These are phyloP conservation scores for Ellobius talpinus DNA, from an alignment of 2,113 vertebrate genomes.

Conservation along the genomic window DNA sequence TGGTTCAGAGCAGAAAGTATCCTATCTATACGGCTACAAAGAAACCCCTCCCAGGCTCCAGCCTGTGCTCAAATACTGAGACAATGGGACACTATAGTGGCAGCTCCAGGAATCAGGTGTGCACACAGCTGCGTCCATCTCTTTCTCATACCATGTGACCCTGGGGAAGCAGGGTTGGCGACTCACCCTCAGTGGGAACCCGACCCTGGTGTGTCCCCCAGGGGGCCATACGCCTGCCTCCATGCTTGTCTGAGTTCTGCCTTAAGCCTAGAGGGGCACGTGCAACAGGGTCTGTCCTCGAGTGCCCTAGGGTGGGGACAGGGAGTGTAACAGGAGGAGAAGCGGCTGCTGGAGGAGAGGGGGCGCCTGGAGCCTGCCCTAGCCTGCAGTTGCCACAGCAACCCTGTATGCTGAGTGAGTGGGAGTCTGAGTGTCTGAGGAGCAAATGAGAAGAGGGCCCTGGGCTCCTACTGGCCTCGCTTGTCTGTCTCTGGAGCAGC, in stretches of 20 bases:
- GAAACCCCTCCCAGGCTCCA: not conserved
- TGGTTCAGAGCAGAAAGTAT: not conserved
- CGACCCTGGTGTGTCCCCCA: not conserved
- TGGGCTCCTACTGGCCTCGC: not conserved
- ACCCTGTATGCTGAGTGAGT: constrained; percentile 62
- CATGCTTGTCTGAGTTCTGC: not conserved
- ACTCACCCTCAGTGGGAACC: accelerated
- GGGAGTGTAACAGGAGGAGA: constrained; percentile 58
- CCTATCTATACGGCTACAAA: not conserved
- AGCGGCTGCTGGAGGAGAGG: constrained; percentile 39
- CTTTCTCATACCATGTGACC: not conserved
- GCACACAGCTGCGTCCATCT: not conserved
- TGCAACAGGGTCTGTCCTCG: constrained; percentile 52
- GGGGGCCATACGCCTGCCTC: not conserved
- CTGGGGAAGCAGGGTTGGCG: not conserved
- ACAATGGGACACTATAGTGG: not conserved
- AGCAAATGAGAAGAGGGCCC: not conserved
- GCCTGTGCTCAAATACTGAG: accelerated
- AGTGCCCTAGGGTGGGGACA: constrained; percentile 33
- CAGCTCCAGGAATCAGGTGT: not conserved
- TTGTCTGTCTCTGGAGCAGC: not conserved
- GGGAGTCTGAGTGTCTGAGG: constrained; percentile 47
- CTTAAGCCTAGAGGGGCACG: not conserved
- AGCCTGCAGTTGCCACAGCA: constrained; percentile 49
- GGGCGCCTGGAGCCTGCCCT: constrained; percentile 64